Base-by-base conservation (phyloP, 2,797 vertebrate genomes). In the Kryptolebias ocellatus region DNA sequence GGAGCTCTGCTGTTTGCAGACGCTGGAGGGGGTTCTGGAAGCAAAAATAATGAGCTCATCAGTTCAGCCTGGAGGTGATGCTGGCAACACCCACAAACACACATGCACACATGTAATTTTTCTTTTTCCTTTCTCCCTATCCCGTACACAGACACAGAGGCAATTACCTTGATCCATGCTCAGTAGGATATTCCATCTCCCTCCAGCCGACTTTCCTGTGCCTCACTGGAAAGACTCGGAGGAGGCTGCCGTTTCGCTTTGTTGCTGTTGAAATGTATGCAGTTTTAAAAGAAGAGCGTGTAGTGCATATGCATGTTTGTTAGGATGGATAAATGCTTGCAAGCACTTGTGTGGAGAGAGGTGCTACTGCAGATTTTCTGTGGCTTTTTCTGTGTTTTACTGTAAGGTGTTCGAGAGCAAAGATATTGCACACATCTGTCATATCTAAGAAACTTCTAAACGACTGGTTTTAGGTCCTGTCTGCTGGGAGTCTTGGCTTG, bases 1-100 rank as follows among this genome's bases (percentile, higher is more conserved):
- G 70, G 80, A 74, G 70, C 77, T 78, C 76, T 49, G 44, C 77
- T 74, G 81, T 84, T 86, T 85, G 72, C 73, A 77, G 75, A 83
- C 67, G 79, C 79, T 83, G 77, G 79, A 84, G 88, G 89, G 87
- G 87, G 84, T 89, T 88, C 80, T 89, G 84, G 79, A 83, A 89
- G 86, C 78, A 86, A 92, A 92, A 92, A 92, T 94, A 94, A 94
- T 93, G 92, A 94, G 92, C 92, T 93, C 92, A 94, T 94, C 90
- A 91, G 88, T 92, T 87, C 80, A 86, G 87, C 84, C 90, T 85
- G 67, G 83, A 92, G 89, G 89, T 89, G 88, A 79, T 78, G 70
- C 80, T 87, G 86, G 91, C 76, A 87, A 81, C 75, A 83, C 80
- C 82, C 76, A 78, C 64, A 67, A 69, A 75, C 60, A 72, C 68